Conservation (phyloP, 1,140 invertebrate genomes). For the Aradophagus sp. region DNA sequence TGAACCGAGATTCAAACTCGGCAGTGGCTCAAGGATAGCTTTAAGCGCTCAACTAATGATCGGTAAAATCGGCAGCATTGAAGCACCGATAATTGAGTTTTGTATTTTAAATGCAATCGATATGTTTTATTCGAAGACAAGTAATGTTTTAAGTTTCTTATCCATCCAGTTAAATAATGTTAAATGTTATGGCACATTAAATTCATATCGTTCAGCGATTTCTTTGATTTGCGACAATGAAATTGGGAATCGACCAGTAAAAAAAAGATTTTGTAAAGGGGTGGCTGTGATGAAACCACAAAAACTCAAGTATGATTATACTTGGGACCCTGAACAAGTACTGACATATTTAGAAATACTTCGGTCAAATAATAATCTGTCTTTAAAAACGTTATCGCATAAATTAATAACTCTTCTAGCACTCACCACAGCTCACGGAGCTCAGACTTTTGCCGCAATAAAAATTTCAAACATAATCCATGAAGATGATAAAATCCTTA, state of each 20-base stretch:
- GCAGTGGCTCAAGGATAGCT: too few species aligned
- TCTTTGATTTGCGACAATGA: conserved; percentile 7
- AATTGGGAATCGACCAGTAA: conserved; percentile 1
- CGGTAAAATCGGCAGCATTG: too few species aligned
- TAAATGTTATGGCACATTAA: conserved; percentile 19
- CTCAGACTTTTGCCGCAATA: conserved; percentile 12
- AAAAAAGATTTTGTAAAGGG: conserved; percentile 17
- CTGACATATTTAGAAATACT: conserved; percentile 11
- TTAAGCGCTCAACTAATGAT: too few species aligned
- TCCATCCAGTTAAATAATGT: too few species aligned
- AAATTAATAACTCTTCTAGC: conserved; percentile 11
- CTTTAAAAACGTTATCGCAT: background rate
- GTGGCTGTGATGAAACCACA: conserved; percentile 11
- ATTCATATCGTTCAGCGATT: conserved; percentile 16
- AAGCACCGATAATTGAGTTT: too few species aligned
- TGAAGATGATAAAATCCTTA: background rate
- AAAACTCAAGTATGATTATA: conserved; percentile 21
- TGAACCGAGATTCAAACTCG: too few species aligned
- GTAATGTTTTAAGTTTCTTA: too few species aligned
- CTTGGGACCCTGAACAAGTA: conserved; percentile 14
- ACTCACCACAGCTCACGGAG: conserved; percentile 7
- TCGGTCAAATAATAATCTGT: background rate
- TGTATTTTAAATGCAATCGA: too few species aligned
- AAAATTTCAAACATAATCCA: conserved; percentile 10
- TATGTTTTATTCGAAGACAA: too few species aligned